These are phyloP conservation scores for Agrilus biguttatus DNA, from an alignment of 2,888 invertebrate genomes.

Conservation along the genomic window DNA sequence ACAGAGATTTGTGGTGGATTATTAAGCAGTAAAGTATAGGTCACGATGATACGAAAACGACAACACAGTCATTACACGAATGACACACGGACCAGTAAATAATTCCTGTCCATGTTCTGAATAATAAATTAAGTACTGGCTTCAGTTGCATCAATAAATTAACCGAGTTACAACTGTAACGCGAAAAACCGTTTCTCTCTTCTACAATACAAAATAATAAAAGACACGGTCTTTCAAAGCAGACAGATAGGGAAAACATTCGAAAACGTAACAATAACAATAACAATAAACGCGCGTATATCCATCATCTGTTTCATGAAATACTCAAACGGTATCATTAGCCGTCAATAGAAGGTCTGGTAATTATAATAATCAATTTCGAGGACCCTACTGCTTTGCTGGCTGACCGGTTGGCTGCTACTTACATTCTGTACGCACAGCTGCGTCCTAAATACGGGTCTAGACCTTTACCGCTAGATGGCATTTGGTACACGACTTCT, in stretches of 20 bases:
- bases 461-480: slow-evolving; percentile 10
- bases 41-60: no score
- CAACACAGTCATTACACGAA: no score
- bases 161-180: no score
- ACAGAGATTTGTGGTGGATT: no score
- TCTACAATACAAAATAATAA: neutral
- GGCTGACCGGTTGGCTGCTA: neutral
- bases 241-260: no score
- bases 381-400: slow-evolving; percentile 1
- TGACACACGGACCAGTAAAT: no score
- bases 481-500: slow-evolving; percentile 11
- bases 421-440: slow-evolving; percentile 6
- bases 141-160: no score
- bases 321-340: slow-evolving; percentile 13
- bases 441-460: slow-evolving; percentile 5
- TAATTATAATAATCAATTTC: slow-evolving; percentile 16
- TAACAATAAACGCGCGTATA: slow-evolving; percentile 1
- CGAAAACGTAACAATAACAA: neutral
- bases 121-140: no score
- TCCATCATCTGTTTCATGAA: slow-evolving; percentile 15
- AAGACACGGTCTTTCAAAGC: no score
- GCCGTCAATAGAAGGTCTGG: slow-evolving; percentile 7
- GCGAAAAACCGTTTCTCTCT: neutral
- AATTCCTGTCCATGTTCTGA: no score
- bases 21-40: no score